Conservation (phyloP, 2,888 invertebrate genomes). For the Nomada ruficornis region DNA sequence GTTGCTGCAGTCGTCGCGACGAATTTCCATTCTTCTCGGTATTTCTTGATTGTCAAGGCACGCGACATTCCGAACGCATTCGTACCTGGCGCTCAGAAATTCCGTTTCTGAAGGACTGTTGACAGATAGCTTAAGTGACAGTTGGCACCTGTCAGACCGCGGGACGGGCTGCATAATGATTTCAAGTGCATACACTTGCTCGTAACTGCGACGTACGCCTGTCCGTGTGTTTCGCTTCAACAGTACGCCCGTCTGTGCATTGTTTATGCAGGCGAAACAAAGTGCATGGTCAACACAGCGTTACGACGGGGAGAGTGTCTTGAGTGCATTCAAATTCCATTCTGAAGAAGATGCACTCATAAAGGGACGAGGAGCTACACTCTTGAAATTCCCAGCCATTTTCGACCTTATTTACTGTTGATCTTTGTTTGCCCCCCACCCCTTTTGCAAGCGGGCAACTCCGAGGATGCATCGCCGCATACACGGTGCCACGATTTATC, state of each 20-base stretch:
- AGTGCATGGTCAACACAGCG: constrained; percentile 68
- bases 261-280: constrained; percentile 71
- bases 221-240: constrained; percentile 44
- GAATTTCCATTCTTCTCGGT: constrained; percentile 30
- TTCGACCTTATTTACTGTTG: constrained; percentile 32
- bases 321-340: constrained; percentile 65
- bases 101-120: constrained; percentile 48
- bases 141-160: constrained; percentile 53
- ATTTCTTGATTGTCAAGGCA: constrained; percentile 22
- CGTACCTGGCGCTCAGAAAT: constrained; percentile 24
- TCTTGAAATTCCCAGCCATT: constrained; percentile 32
- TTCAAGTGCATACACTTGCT: constrained; percentile 59
- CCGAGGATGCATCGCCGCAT: neutral
- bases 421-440: constrained; percentile 3
- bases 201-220: constrained; percentile 24
- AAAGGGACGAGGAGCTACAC: constrained; percentile 26
- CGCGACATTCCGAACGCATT: constrained; percentile 25
- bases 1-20: neutral
- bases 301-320: constrained; percentile 56
- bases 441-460: neutral
- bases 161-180: constrained; percentile 51
- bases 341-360: constrained; percentile 48
- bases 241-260: constrained; percentile 32
- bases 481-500: neutral
- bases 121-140: constrained; percentile 65